Base-by-base conservation (phyloP, 2,888 invertebrate genomes). In the Melanotus villosus region DNA sequence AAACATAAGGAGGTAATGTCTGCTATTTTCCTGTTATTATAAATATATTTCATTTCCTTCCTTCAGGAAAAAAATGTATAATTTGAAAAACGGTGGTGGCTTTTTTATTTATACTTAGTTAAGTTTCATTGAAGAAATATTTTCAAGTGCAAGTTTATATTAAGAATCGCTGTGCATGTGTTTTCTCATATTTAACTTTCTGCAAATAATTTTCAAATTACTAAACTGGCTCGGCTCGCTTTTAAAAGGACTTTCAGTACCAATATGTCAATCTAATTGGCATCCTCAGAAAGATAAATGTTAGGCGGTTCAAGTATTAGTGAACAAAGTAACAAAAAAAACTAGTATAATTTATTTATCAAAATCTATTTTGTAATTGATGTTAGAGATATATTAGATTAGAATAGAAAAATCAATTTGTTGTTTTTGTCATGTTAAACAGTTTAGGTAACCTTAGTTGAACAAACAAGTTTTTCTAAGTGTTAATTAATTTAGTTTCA, bases 171-270 rank as follows among this genome's bases (percentile, higher is more conserved):
- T 74, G 65, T 79, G 78, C 78, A 78, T 78, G 78, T 74, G 62
- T 71, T 74, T 73, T 72, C 75, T 73, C 70, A 60, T 58, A 76
- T 75, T 72, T 75, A 76, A 70, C 75, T 76, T 76, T 77, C 77
- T 71, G 80, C 80, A 78, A 80, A 76, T 79, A 79, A 77, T 78
- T 74, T 77, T 68, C 74, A 76, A 78, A 77, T 69, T 76, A 78
- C 75, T 76, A 77, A 75, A 76, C 76, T 77, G 78, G 80, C 80
- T 80, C 80, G 79, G 78, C 80, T 78, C 76, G 78, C 78, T 80
- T 66, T 64, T 56, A 67, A 68, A 73, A 43, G 69, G 70, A 69
- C 71, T 73, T 73, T 72, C 68, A 76, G 75, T 78, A 72, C 70
- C 66, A 68, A 32, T 58, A 58, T 68, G 41, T 60, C 30, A 7